Base-by-base conservation (phyloP, 1,140 invertebrate genomes). In the Chlorops oryzae region DNA sequence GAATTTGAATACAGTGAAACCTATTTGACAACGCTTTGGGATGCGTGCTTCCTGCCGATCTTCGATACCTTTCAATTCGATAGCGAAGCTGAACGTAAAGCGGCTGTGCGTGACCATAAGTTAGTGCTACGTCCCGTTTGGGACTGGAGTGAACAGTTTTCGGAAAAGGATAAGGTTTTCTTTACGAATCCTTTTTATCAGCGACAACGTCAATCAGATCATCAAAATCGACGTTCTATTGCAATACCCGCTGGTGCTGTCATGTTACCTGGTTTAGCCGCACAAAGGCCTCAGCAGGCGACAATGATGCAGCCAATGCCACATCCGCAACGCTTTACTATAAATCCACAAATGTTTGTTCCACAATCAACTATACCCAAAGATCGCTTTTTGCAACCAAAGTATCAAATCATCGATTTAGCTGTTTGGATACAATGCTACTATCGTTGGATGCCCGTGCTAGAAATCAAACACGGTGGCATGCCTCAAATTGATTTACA, bases 31-130 rank as follows among this genome's bases (percentile, higher is more conserved):
- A 86, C 88, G 1, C 65, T 96, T 3, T 96, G 92, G 90, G 93
- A 98, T 74, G 81, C 84, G 15, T 80, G 82, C 34, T 86, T 90
- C 59, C 80, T 92, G 58, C 88, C 90, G 23, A 78, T 94, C 25
- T 95, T 94, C 66, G 90, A 93, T 53, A 95, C 90, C 17, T 96
- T 96, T 76, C 79, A 95, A 15, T 96, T 95, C 63, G 91, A 94
- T 65, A 88, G 80, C 51, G 85, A 87, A 54, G 76, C 81, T 52
- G 86, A 89, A 60, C 74, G 41, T 62, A 77, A 32, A n/a, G 50
- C 57, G 10, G 63, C 66, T 12, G 50, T 63, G 70, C 70, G 71
- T 65, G 62, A 72, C 9, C 47, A 47, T 0, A 50, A 58, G 18
- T 73, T 88, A 32, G 75, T 84, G 3, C 69, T 86, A 27, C 75